These are phyloP conservation scores for Menura novaehollandiae DNA, from an alignment of 2,113 vertebrate species.

Conservation along the genomic window DNA sequence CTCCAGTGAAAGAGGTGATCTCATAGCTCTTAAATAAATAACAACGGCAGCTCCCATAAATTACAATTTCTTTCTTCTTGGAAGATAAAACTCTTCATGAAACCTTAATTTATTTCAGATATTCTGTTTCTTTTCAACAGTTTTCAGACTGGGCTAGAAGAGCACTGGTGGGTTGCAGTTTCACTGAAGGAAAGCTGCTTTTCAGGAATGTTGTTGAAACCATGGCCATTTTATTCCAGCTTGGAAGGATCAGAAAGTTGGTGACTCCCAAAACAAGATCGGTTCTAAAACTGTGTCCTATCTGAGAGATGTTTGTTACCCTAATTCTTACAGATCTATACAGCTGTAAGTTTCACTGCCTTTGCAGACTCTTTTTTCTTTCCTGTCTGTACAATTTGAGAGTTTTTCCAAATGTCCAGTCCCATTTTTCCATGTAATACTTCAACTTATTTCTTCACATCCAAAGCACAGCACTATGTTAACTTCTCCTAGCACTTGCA, in stretches of 20 bases:
- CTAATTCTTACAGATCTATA: neutral
- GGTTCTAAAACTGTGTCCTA: neutral
- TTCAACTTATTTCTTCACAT: neutral
- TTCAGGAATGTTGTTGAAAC: neutral
- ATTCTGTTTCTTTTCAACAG: neutral
- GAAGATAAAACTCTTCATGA: neutral
- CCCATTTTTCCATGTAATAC: neutral
- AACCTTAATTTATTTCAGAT: neutral
- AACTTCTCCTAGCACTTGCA: neutral
- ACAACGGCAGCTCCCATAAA: neutral
- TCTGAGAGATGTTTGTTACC: neutral
- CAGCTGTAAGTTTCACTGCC: neutral
- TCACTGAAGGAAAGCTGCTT: neutral
- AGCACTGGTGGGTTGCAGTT: neutral
- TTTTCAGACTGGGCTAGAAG: neutral
- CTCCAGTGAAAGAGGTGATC: neutral
- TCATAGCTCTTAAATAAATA: neutral
- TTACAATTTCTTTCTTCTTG: neutral
- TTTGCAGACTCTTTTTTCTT: neutral
- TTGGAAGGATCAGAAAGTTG: neutral
- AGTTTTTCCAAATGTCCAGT: neutral
- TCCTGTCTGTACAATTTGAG: neutral
- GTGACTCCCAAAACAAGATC: neutral
- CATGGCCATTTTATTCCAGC: neutral
- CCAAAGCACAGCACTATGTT: neutral